Percentiles rank a stretch among this genome's conserved stretches.
phyloP scores from a whole-genome alignment of 1,140 invertebrate genomes.

The Diabrotica undecimpunctata region DNA sequence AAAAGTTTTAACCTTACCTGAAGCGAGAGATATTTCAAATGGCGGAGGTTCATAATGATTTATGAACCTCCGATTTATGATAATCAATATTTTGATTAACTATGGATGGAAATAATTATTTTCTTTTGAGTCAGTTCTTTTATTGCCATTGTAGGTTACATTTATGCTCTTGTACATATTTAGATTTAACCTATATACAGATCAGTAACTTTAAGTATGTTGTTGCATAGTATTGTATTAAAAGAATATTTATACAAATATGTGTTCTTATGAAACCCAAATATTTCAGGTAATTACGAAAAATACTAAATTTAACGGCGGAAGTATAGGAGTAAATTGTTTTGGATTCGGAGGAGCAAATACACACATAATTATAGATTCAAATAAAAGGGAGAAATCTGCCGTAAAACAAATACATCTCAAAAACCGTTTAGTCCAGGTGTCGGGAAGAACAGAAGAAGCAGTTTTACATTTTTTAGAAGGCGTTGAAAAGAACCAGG shows the following conservation, averaged over 20 bases:
- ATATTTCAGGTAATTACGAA: conserved; percentile 58
- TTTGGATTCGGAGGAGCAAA: conserved; percentile 64
- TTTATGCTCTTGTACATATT: too few relatives aligned
- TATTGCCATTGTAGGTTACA: too few relatives aligned
- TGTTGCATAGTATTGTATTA: background rate
- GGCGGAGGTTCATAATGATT: too few relatives aligned
- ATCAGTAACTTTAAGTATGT: background rate
- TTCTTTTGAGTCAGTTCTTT: too few relatives aligned
- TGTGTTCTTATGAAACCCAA: background rate
- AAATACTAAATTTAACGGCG: conserved; percentile 54
- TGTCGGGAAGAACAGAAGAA: conserved; percentile 62
- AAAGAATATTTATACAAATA: background rate
- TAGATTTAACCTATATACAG: too few relatives aligned
- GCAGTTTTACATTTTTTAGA: conserved; percentile 66
- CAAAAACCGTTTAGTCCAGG: conserved; percentile 56
- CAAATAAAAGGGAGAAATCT: conserved; percentile 47
- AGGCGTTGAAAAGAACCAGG: conserved; percentile 57
- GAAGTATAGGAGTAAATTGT: conserved; percentile 51
- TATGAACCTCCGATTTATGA: too few relatives aligned
- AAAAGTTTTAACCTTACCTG: too few relatives aligned
- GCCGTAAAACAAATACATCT: conserved; percentile 36
- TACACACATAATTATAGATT: conserved; percentile 64
- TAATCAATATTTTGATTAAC: too few relatives aligned
- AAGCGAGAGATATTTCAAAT: too few relatives aligned
- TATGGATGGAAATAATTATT: too few relatives aligned